Base-by-base conservation (phyloP, 2,113 vertebrate genomes). In the Empidonax alnorum region DNA sequence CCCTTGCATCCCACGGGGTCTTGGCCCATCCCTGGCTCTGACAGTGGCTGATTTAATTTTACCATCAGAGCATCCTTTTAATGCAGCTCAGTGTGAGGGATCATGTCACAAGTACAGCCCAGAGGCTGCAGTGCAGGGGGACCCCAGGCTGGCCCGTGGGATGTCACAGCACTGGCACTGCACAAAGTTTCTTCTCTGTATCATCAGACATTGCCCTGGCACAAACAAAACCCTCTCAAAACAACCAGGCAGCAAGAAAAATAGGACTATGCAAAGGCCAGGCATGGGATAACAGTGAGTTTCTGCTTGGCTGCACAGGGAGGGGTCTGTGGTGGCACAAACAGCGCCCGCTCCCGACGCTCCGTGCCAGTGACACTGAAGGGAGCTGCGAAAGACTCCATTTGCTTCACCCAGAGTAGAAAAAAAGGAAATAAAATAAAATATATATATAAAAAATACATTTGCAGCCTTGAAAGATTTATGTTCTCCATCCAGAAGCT, bases 381-480 rank as follows among this genome's bases (percentile, higher is more conserved):
- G 75, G 21, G 39, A 78, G 67, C 44, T 31, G 53, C 23, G 47
- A 85, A 66, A 76, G 53, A 55, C 47, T 35, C 39, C 74, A 46
- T 88, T 88, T 90, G 72, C 65, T 75, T 96, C 75, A 84, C 65
- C 47, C 46, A 59, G 62, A 87, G 72, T 25, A 67, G 19, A 9
- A 16, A 21, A 7, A 14, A 28, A 21, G 3, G 37, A 42, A 7
- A 11, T 14, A 16, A 7, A 33, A 30, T 11, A 47, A 53, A 69
- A 46, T 5, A 23, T 35, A 35, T 35, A 35, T 35, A 42, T 42
- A 24, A 10, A 16, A 21, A 17, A 7, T 24, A 31, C 30, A 74
- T 77, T 66, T 74, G 16, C 75, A 81, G 55, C 50, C 55, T 46
- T 68, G 58, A 62, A 87, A 90, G 75, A 93, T 84, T 88, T 82